These are phyloP conservation scores for Sarcophaga carnaria DNA, from an alignment of 2,888 invertebrate species.

Conservation along the genomic window DNA sequence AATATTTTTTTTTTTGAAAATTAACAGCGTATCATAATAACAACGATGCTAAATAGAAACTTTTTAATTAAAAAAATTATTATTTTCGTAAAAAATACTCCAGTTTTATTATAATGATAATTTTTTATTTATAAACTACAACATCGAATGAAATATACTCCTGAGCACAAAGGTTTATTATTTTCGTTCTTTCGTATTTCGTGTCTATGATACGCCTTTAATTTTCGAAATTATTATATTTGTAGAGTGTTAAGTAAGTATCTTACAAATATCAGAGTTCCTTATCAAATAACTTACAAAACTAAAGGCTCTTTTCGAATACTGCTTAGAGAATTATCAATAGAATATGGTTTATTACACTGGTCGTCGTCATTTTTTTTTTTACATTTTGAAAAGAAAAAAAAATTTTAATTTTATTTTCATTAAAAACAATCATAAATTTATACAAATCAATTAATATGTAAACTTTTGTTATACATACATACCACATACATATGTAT, in stretches of 20 bases:
- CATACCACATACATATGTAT: too few relatives aligned
- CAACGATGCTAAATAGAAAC: too few relatives aligned
- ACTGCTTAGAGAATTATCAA: conserved; percentile 82
- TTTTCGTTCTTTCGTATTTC: too few relatives aligned
- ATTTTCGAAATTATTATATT: background rate
- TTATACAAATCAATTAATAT: background rate
- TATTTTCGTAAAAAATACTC: too few relatives aligned
- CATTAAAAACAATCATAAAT: background rate
- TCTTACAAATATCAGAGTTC: conserved; percentile 54
- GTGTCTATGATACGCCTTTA: too few relatives aligned
- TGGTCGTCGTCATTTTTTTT: conserved; percentile 74
- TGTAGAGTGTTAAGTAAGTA: conserved; percentile 54
- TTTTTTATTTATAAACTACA: background rate
- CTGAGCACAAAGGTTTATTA: too few relatives aligned
- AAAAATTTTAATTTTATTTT: too few relatives aligned
- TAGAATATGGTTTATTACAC: conserved; percentile 81
- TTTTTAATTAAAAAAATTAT: too few relatives aligned
- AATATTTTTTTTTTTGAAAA: too few relatives aligned
- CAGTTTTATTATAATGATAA: too few relatives aligned
- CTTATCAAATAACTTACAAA: conserved; percentile 74
- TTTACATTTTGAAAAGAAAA: background rate
- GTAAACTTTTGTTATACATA: too few relatives aligned
- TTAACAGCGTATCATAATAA: too few relatives aligned
- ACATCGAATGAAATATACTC: background rate
- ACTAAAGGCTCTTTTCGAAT: conserved; percentile 82